These are phyloP conservation scores for Microplitis manilae DNA, from an alignment of 2,888 invertebrate species.

Conservation along the genomic window DNA sequence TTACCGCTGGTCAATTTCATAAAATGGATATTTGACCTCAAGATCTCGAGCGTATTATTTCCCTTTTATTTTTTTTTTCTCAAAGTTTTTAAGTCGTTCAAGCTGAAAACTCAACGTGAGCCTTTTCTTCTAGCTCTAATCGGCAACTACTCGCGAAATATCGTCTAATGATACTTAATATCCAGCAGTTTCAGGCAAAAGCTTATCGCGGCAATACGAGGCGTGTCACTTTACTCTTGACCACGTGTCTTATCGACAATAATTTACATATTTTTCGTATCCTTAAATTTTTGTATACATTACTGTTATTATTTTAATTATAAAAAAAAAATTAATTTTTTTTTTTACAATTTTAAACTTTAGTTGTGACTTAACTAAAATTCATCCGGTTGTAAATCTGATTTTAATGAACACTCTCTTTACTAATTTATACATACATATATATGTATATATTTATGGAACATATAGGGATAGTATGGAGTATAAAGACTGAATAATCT, in stretches of 20 bases:
- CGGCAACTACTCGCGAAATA: conserved; percentile 47
- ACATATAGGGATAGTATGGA: conserved; percentile 14
- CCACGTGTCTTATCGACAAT: conserved; percentile 46
- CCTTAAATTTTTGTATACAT: conserved; percentile 6
- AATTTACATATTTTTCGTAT: conserved; percentile 54
- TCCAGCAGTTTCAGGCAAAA: conserved; percentile 43
- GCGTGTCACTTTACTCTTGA: conserved; percentile 49
- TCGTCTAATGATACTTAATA: conserved; percentile 58
- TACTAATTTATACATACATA: conserved; percentile 32
- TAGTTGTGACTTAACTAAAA: conserved; percentile 43
- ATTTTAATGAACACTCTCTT: conserved; percentile 55
- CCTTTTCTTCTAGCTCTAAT: conserved; percentile 21
- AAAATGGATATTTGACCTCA: conserved; percentile 36
- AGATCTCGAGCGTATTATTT: conserved; percentile 24
- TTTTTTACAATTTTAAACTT: conserved; percentile 14
- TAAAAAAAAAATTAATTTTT: conserved; percentile 12
- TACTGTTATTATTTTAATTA: conserved; percentile 10
- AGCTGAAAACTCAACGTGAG: too few species aligned
- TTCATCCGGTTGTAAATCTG: conserved; percentile 56
- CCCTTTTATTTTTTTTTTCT: conserved; percentile 1
- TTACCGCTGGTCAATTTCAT: conserved; percentile 51
- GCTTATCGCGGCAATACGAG: conserved; percentile 47
- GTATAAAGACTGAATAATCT: conserved; percentile 51
- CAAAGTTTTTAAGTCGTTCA: too few species aligned
- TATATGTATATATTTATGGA: neutral